Conservation (phyloP, 2,113 vertebrate genomes). For the Gnathonemus echidnorhynchus region DNA sequence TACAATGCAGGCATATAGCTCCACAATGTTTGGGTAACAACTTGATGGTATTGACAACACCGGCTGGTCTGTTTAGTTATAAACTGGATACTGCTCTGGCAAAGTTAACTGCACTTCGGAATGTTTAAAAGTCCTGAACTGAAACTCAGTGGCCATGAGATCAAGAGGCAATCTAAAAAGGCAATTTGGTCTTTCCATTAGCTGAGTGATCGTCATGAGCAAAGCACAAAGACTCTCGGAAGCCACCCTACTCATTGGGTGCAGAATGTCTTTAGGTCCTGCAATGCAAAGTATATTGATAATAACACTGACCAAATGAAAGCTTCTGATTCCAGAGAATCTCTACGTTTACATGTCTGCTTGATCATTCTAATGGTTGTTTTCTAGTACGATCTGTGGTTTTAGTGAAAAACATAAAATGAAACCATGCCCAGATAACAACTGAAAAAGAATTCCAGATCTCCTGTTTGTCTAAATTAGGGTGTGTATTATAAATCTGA, state of each 20-base stretch:
- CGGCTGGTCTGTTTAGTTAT: background rate
- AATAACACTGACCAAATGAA: background rate
- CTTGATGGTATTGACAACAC: background rate
- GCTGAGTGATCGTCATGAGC: background rate
- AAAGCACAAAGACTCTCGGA: background rate
- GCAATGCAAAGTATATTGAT: background rate
- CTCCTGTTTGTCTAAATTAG: background rate
- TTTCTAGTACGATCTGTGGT: conserved; percentile 17
- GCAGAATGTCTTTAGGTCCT: background rate
- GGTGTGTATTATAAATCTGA: background rate
- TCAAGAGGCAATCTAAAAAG: background rate
- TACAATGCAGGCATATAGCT: background rate
- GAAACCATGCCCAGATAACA: conserved; percentile 8
- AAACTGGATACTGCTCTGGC: background rate
- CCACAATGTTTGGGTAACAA: background rate
- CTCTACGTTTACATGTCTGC: background rate
- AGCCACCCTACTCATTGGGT: background rate
- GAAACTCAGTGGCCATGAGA: background rate
- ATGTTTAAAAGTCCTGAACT: background rate
- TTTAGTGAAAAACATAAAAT: conserved; percentile 8
- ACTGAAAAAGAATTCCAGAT: background rate
- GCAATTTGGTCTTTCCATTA: background rate
- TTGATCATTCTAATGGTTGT: background rate
- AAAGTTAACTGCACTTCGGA: background rate
- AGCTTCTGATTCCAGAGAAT: background rate